These are phyloP conservation scores for Pangasius larnaudii DNA, from an alignment of 2,797 vertebrate genomes.

Conservation along the genomic window DNA sequence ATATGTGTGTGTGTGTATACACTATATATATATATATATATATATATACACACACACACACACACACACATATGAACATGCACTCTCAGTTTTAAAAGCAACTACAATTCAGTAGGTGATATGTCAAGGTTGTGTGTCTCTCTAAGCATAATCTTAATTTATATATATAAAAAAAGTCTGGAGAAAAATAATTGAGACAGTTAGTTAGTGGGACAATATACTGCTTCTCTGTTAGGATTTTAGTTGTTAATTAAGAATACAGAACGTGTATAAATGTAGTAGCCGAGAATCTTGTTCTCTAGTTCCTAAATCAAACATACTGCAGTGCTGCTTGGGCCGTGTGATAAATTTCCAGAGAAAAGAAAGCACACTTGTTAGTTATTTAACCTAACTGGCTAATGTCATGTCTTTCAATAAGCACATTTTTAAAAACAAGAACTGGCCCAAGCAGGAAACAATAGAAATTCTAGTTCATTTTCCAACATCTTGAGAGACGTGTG, in stretches of 20 bases:
- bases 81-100: neutral
- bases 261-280: neutral
- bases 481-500: neutral
- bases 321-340: neutral
- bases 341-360: neutral
- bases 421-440: neutral
- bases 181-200: neutral
- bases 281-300: neutral
- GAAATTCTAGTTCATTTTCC: neutral
- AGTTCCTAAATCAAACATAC: neutral
- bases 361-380: neutral
- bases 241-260: neutral
- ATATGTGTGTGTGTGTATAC: too few species aligned
- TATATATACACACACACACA: too few species aligned
- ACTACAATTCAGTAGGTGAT: neutral
- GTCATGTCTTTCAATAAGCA: neutral
- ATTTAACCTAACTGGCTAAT: neutral
- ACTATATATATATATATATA: too few species aligned
- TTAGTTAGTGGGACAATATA: neutral
- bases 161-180: too few species aligned
- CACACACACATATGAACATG: neutral
- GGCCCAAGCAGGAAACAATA: neutral
- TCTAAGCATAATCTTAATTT: neutral
- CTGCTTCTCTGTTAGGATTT: neutral
- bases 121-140: neutral